Evolutionary conservation across 2,797 vertebrate species (phyloP), one percentile per base, ranked within the genome.

Genomic region (Enteromius paludinosus): DNA sequence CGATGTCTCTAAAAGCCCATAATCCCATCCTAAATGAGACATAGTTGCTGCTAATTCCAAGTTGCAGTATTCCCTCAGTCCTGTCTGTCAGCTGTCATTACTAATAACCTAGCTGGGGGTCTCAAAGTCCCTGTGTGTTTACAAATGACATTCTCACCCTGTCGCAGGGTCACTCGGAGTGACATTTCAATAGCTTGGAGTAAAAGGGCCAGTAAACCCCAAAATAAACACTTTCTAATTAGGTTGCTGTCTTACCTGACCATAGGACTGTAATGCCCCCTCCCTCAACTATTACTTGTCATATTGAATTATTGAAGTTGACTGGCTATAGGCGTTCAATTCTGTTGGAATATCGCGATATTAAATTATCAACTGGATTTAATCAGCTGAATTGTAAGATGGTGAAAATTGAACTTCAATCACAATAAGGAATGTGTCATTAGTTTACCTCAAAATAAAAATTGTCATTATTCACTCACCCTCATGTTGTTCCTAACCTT

Each of bases 191-290:
- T 84, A 70, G 80, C 77, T 84, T 6, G n/a, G 74, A 69, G 81
- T 78, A 83, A 83, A 81, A 84, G 69, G 81, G 78, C 61, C 79
- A 77, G 62, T 82, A 84, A 84, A 85, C 76, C 71, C 68, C 43
- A 77, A 79, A 84, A 82, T 78, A 87, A 79, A 84, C 74, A 84
- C 69, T 66, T 75, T 79, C 77, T 83, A 82, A 83, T 84, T 45
- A 83, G 49, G 33, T 81, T 68, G 52, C 65, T 61, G 15, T 84
- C 30, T 78, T 74, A 82, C 72, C 66, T 86, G 65, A 77, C 43
- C 69, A 62, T 17, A 68, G 35, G 76, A 54, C 3, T 1, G 9
- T 5, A 69, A 30, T 70, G 6, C 38, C 23, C 4, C 49, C 64
- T 28, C 28, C 28, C 20, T 18, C 61, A 28, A 62, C 70, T 69